Base-by-base conservation (phyloP, 2,797 vertebrate genomes). In the Prunella strophiata region DNA sequence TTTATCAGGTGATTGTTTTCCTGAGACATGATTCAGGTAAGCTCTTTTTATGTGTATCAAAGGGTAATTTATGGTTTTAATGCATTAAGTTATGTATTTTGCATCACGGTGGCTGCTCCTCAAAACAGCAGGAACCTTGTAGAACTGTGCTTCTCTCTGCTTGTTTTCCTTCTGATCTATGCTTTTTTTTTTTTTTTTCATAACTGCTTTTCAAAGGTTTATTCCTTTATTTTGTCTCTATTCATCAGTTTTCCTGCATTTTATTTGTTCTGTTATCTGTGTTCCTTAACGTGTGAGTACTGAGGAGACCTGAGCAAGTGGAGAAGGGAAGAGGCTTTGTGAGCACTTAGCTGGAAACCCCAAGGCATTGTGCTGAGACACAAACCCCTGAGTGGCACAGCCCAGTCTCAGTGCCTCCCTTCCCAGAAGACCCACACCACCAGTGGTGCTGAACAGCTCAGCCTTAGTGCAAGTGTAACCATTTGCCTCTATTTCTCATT, bases 401-500 rank as follows among this genome's bases (percentile, higher is more conserved):
- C 9, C 22, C 5, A 7, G 23, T 12, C 16, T 12, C 26, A 9
- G 42, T 10, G 40, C 42, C 30, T 58, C 63, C 7, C 8, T 55
- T 52, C 19, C 17, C 4, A 8, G 17, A 6, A 71, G 18, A 61
- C 5, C 11, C 7, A 11, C 0, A 1, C 10, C 25, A 63, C 34
- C 25, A 29, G 25, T 5, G 14, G 4, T 30, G 30, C 30, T 6
- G 4, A 80, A 26, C 22, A 65, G 4, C 27, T 51, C 38, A 3
- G 23, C 36, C 43, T 50, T 23, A 66, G 5, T 30, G 25, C 7
- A 30, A 62, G 14, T 27, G 19, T 21, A 38, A 34, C 27, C 5
- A 10, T 11, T 68, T 78, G 19, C 20, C 36, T 87, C 50, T 20
- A 1, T 25, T 71, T 58, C 71, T 77, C 34, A 29, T 51, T 71